A percentile compares a stretch with the other conserved stretches of the same genome.
phyloP scores from a whole-genome alignment of 2,113 vertebrate species.

The Protobothrops flavoviridis region DNA sequence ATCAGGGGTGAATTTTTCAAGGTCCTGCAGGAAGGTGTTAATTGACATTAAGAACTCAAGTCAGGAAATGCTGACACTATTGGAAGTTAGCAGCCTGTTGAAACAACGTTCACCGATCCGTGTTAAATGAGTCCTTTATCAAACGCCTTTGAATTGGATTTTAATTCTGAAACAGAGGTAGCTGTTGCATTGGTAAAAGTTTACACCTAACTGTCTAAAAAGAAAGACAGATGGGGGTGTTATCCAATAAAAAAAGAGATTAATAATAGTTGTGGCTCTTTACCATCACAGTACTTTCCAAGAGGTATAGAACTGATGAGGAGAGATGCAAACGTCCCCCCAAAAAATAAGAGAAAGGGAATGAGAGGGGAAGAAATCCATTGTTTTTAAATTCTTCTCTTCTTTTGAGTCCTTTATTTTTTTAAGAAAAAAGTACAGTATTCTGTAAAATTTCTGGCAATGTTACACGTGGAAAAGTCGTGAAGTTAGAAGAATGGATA shows the following conservation, averaged over 20 bases:
- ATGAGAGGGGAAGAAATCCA: too few relatives aligned
- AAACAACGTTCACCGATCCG: constrained; percentile 48
- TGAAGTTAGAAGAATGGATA: too few relatives aligned
- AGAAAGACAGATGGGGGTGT: constrained; percentile 19
- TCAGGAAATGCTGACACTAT: constrained; percentile 70
- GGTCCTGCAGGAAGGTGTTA: constrained; percentile 67
- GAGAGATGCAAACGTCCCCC: too few relatives aligned
- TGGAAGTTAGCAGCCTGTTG: constrained; percentile 62
- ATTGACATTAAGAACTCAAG: constrained; percentile 55
- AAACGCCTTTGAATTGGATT: constrained; percentile 52
- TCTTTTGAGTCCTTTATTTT: too few relatives aligned
- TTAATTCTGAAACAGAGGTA: constrained; percentile 32
- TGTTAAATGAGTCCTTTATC: constrained; percentile 52
- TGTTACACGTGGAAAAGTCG: too few relatives aligned
- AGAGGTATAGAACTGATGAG: too few relatives aligned
- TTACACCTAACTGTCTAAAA: constrained; percentile 31
- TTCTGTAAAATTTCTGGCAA: too few relatives aligned
- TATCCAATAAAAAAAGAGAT: not conserved
- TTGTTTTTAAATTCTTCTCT: too few relatives aligned
- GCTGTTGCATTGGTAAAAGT: constrained; percentile 29
- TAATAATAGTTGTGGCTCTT: not conserved
- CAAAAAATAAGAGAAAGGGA: too few relatives aligned
- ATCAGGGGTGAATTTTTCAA: constrained; percentile 55
- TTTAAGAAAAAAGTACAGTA: too few relatives aligned
- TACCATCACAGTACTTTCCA: not conserved